Percentiles rank a stretch among this genome's conserved stretches.
These are phyloP conservation scores for Lacerta bilineata DNA, from an alignment of 2,797 vertebrate genomes.

Conservation along the genomic window DNA sequence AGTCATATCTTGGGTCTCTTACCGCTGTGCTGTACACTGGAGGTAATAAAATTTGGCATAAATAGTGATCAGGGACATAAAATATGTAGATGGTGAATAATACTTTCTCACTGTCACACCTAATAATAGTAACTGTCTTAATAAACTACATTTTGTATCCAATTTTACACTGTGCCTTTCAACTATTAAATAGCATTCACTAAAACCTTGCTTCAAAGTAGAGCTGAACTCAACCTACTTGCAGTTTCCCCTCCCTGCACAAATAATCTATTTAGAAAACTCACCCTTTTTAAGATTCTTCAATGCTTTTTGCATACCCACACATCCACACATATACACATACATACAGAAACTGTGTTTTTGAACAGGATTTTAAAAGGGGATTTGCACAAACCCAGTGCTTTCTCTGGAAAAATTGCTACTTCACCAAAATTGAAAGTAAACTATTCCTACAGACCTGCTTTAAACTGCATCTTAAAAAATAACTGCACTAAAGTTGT, in stretches of 20 bases:
- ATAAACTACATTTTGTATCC: conserved; percentile 54
- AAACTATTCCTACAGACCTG: background rate
- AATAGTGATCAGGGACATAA: conserved; percentile 74
- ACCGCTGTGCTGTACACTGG: conserved; percentile 63
- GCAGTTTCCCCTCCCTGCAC: background rate
- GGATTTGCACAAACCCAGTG: background rate
- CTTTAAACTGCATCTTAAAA: background rate
- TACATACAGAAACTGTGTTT: too few relatives aligned
- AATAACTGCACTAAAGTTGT: background rate
- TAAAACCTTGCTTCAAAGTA: conserved; percentile 4
- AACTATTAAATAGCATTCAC: conserved; percentile 37
- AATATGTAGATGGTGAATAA: conserved; percentile 58
- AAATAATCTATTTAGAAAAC: background rate
- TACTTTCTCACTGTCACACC: conserved; percentile 56
- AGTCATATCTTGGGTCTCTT: conserved; percentile 62
- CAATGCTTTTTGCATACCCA: too few relatives aligned
- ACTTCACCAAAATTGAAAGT: background rate
- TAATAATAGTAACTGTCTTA: conserved; percentile 72
- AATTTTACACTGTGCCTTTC: conserved; percentile 55
- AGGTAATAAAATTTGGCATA: conserved; percentile 64
- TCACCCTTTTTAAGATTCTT: background rate
- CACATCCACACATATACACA: too few relatives aligned
- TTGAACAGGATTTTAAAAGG: background rate
- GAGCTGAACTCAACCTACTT: background rate
- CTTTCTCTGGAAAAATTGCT: background rate